Percentiles rank a stretch among this genome's conserved stretches.
phyloP scores from a whole-genome alignment of 1,140 invertebrate genomes.

The Drosophila mauritiana region DNA sequence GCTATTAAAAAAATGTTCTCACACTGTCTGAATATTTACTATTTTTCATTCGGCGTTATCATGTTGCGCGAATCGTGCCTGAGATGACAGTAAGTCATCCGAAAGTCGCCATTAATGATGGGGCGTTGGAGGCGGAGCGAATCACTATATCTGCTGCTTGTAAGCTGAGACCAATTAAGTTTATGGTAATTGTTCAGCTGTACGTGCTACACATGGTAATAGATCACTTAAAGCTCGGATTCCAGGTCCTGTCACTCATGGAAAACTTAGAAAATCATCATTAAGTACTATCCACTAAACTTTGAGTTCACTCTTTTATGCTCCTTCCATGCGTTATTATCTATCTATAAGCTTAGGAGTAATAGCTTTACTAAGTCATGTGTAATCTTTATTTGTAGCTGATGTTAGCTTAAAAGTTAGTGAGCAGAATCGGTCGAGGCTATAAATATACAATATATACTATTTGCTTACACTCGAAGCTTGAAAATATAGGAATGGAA shows the following conservation, averaged over 20 bases:
- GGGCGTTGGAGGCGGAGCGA: conserved; percentile 34
- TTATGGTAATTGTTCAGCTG: conserved; percentile 39
- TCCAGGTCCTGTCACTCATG: not conserved
- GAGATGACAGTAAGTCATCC: conserved; percentile 72
- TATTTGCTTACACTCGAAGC: too few species aligned
- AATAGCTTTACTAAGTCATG: too few species aligned
- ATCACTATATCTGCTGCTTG: conserved; percentile 6
- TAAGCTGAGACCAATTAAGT: conserved; percentile 53
- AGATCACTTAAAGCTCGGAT: not conserved
- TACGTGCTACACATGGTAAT: conserved; percentile 50
- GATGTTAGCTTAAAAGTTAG: too few species aligned
- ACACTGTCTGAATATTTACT: conserved; percentile 62
- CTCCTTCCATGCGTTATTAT: too few species aligned
- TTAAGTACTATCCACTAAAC: too few species aligned
- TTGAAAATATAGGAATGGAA: too few species aligned
- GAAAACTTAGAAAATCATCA: not conserved
- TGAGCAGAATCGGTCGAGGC: too few species aligned
- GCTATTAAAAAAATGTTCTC: conserved; percentile 72
- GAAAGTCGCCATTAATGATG: conserved; percentile 71
- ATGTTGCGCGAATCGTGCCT: conserved; percentile 53
- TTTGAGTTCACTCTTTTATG: too few species aligned
- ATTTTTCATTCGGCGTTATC: conserved; percentile 46
- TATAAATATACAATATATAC: too few species aligned
- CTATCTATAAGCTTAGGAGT: too few species aligned
- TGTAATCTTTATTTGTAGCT: too few species aligned